Evolutionary conservation across 2,888 invertebrate genomes (phyloP).

Genomic region (Euplexia lucipara): DNA sequence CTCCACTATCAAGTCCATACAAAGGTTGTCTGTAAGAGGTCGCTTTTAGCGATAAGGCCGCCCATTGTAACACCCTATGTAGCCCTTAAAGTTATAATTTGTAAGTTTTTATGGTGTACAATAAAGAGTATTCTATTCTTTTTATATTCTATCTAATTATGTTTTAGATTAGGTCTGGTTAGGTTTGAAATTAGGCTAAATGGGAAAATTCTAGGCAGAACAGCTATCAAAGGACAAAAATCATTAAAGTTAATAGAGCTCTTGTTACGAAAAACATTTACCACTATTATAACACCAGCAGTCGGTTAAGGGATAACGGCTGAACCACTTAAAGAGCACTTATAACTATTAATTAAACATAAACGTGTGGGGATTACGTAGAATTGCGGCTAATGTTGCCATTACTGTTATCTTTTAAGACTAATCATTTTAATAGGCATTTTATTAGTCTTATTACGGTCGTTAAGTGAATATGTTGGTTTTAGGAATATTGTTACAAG

Average conservation of each 20-base stretch:
- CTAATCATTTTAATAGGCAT: conserved; percentile 71
- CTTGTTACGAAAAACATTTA: conserved; percentile 36
- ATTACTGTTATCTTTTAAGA: conserved; percentile 74
- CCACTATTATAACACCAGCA: conserved; percentile 36
- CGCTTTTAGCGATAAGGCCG: no score
- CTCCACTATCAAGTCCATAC: no score
- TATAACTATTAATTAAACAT: conserved; percentile 58
- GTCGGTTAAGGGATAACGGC: conserved; percentile 42
- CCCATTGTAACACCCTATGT: no score
- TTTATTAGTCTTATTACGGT: conserved; percentile 57
- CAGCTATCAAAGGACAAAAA: conserved; percentile 9
- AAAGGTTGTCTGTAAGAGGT: no score
- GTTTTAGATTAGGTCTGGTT: no score
- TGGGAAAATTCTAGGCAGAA: no score
- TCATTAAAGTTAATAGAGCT: conserved; percentile 11
- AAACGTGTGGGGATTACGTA: conserved; percentile 57
- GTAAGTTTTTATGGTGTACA: no score
- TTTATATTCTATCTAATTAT: no score
- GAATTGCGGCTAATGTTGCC: conserved; percentile 62
- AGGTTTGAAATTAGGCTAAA: no score
- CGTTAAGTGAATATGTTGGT: conserved; percentile 58
- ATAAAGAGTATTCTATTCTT: no score
- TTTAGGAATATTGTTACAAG: conserved; percentile 34
- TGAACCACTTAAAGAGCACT: conserved; percentile 50
- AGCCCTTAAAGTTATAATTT: no score